phyloP scores from a whole-genome alignment of 2,888 invertebrate genomes.

The Mimachlamys varia region DNA sequence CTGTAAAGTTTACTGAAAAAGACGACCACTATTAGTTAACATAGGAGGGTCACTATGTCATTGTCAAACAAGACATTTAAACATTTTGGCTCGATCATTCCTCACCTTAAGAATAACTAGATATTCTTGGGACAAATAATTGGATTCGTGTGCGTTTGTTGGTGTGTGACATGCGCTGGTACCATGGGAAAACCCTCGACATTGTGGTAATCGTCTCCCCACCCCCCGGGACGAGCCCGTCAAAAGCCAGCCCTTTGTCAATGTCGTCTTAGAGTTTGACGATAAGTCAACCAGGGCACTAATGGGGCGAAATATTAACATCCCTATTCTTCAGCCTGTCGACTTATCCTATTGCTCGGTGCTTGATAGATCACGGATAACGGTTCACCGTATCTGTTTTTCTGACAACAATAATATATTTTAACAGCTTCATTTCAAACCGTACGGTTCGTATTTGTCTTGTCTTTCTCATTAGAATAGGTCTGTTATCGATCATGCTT shows the following conservation, averaged over 20 bases:
- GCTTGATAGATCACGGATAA: neutral
- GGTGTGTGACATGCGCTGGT: neutral
- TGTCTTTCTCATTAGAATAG: neutral
- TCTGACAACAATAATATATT: slow-evolving; percentile 13
- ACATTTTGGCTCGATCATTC: neutral
- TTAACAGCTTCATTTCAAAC: slow-evolving; percentile 5
- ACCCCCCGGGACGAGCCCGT: slow-evolving; percentile 29
- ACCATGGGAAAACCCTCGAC: neutral
- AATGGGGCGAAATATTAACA: neutral
- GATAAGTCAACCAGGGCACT: neutral
- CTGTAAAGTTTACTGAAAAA: neutral
- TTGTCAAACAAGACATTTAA: slow-evolving; percentile 12
- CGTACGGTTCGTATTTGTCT: neutral
- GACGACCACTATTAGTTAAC: neutral
- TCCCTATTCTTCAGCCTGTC: slow-evolving; percentile 19
- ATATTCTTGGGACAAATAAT: slow-evolving; percentile 15
- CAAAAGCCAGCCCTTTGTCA: slow-evolving; percentile 9
- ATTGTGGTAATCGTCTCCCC: slow-evolving; percentile 4
- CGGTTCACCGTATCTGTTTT: slow-evolving; percentile 12
- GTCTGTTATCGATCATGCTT: neutral
- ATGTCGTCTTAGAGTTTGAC: slow-evolving; percentile 24
- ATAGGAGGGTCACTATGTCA: neutral
- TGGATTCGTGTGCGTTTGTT: neutral
- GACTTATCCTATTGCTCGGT: neutral
- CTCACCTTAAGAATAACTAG: slow-evolving; percentile 19